Conservation (phyloP, 2,113 vertebrate species). For the Marmota monax region DNA sequence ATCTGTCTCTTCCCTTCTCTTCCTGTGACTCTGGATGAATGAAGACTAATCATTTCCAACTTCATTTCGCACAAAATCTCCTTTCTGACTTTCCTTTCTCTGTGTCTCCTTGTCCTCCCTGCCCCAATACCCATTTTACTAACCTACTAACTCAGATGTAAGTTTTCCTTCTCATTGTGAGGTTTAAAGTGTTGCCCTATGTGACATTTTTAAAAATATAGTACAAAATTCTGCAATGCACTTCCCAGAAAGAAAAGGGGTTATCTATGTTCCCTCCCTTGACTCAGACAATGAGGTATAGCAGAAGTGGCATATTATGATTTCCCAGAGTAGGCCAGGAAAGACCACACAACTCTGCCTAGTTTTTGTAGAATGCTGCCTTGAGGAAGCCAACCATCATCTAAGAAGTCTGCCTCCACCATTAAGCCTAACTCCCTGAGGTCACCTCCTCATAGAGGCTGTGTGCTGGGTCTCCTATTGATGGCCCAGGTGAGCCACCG, state of each 20-base stretch:
- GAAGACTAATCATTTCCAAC: neutral
- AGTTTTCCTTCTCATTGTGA: neutral
- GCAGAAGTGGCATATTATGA: neutral
- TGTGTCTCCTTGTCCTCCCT: neutral
- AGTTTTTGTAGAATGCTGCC: neutral
- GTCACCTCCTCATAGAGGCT: neutral
- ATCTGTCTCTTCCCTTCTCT: neutral
- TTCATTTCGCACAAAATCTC: neutral
- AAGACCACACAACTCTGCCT: neutral
- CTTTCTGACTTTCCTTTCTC: neutral
- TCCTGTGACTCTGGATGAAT: neutral
- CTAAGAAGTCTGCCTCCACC: neutral
- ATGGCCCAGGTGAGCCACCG: neutral
- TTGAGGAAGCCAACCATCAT: neutral
- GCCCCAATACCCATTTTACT: neutral
- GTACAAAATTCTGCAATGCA: neutral
- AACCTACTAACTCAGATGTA: neutral
- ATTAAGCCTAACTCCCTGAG: neutral
- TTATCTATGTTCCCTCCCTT: neutral
- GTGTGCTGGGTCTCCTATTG: neutral
- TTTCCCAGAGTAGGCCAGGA: neutral
- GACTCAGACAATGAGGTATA: neutral
- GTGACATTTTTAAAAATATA: neutral
- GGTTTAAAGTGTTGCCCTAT: neutral
- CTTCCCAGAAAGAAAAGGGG: neutral